These are phyloP conservation scores for Phylloscopus trochilus DNA, from an alignment of 2,113 vertebrate genomes.

Conservation along the genomic window DNA sequence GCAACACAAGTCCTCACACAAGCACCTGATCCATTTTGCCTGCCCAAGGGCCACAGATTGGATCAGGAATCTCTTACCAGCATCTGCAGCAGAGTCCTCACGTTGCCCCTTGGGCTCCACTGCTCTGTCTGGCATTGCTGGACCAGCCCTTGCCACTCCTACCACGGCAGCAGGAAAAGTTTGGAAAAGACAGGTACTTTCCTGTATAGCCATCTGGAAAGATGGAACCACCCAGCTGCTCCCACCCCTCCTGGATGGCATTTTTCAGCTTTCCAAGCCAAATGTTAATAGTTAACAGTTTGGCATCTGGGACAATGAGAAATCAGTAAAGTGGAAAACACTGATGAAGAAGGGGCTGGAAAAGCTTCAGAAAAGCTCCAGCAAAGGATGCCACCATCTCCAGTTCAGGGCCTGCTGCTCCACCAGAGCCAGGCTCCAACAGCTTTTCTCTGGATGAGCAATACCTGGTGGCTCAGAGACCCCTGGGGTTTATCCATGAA, in stretches of 20 bases:
- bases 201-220: neutral
- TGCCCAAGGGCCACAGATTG: neutral
- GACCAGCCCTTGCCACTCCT: neutral
- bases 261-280: neutral
- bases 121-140: rapidly evolving
- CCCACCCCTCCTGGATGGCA: neutral
- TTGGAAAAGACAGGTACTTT: constrained; percentile 29
- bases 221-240: neutral
- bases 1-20: neutral
- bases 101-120: neutral
- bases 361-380: neutral
- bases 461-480: neutral
- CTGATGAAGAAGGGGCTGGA: neutral
- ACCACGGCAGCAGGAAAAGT: neutral
- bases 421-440: neutral
- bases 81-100: neutral
- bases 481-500: neutral
- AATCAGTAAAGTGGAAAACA: neutral
- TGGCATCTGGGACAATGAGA: neutral
- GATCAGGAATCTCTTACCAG: neutral
- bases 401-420: neutral
- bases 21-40: neutral
- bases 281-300: constrained; percentile 13
- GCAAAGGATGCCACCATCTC: neutral
- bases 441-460: neutral